A percentile compares a stretch with the other conserved stretches of the same genome.
Evolutionary conservation across 2,113 vertebrate genomes (phyloP).

Genomic region (Laterallus jamaicensis): DNA sequence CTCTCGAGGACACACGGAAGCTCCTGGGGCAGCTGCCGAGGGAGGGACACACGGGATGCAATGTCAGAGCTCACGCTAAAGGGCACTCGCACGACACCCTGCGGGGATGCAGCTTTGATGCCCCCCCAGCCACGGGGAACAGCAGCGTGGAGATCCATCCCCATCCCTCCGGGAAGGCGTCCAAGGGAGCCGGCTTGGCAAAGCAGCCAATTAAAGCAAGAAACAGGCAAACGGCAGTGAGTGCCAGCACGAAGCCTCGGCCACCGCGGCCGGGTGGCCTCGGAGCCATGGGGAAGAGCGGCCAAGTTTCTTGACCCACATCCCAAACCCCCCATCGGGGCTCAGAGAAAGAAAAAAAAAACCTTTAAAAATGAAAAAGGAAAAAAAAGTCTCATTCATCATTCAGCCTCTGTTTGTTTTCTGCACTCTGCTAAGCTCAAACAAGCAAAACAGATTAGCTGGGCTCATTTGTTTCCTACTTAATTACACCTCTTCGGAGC

Average conservation of each 20-base stretch:
- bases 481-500: constrained; percentile 61
- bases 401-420: constrained; percentile 65
- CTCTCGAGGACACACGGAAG: fast-evolving
- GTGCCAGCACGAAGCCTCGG: neutral
- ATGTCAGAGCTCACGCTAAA: fast-evolving
- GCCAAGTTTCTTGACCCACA: neutral
- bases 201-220: neutral
- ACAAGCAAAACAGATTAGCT: constrained; percentile 71
- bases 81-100: fast-evolving
- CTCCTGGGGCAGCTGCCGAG: neutral
- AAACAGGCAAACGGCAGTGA: neutral
- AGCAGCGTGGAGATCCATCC: neutral
- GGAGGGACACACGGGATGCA: fast-evolving
- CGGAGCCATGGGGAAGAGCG: neutral
- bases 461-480: constrained; percentile 65
- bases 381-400: constrained; percentile 36
- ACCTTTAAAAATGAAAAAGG: neutral
- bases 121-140: fast-evolving
- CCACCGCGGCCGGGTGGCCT: neutral
- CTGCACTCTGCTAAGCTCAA: constrained; percentile 57
- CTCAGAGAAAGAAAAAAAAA: neutral
- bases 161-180: neutral
- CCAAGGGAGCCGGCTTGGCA: neutral
- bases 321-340: neutral
- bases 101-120: neutral